These are phyloP conservation scores for Cryptoleucopteryx plumbea DNA, from an alignment of 2,113 vertebrate species.

Conservation along the genomic window DNA sequence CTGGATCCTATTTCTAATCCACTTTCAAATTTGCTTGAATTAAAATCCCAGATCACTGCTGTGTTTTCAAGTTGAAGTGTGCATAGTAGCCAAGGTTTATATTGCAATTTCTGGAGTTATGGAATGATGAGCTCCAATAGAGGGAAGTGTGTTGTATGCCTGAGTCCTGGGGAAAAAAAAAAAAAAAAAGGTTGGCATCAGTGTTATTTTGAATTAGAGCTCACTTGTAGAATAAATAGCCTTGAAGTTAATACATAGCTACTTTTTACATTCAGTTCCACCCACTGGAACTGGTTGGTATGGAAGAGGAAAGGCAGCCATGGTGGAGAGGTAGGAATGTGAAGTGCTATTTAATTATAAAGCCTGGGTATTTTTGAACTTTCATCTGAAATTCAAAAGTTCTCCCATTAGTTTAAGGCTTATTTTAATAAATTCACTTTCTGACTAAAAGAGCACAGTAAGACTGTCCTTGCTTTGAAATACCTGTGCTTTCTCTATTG, in stretches of 20 bases:
- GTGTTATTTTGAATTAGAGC: slow-evolving; percentile 18
- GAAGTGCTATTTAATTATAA: neutral
- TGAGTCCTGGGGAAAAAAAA: neutral
- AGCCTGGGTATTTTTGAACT: neutral
- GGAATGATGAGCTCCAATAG: slow-evolving; percentile 53
- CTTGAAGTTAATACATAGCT: neutral
- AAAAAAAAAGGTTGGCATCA: slow-evolving; percentile 51
- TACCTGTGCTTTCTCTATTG: neutral
- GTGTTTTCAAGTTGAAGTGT: slow-evolving; percentile 64
- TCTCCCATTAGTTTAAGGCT: neutral
- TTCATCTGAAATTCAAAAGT: neutral
- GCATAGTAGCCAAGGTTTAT: slow-evolving; percentile 63
- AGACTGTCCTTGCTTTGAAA: slow-evolving; percentile 17
- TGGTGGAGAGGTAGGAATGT: neutral
- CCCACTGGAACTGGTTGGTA: neutral
- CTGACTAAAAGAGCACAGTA: slow-evolving; percentile 4
- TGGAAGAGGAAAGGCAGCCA: neutral
- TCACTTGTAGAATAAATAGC: slow-evolving; percentile 10
- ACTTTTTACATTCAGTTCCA: neutral
- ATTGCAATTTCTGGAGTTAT: slow-evolving; percentile 65
- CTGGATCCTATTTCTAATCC: slow-evolving; percentile 72
- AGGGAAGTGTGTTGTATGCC: slow-evolving; percentile 21
- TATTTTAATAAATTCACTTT: slow-evolving; percentile 31
- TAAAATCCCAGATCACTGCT: slow-evolving; percentile 70
- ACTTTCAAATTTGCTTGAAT: slow-evolving; percentile 70